phyloP scores from a whole-genome alignment of 2,113 vertebrate species.

The Anoplopoma fimbria region DNA sequence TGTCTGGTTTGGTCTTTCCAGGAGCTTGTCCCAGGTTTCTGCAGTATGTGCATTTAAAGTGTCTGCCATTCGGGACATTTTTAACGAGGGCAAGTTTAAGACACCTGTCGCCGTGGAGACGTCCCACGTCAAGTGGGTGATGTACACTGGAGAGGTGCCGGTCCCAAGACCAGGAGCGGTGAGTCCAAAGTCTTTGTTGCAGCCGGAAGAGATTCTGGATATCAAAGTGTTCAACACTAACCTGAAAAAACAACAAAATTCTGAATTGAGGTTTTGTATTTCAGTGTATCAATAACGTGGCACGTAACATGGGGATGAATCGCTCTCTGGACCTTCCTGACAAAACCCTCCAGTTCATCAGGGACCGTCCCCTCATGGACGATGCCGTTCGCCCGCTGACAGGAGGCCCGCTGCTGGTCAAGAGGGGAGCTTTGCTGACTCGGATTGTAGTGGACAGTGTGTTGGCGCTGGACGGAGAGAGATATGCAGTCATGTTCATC shows the following conservation, averaged over 20 bases:
- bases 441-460: conserved; percentile 81
- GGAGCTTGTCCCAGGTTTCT: conserved; percentile 79
- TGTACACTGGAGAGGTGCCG: conserved; percentile 80
- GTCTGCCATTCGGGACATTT: conserved; percentile 73
- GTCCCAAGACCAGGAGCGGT: conserved; percentile 84
- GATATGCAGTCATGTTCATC: conserved; percentile 81
- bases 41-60: conserved; percentile 79
- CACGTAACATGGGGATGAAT: conserved; percentile 70
- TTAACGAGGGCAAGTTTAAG: conserved; percentile 84
- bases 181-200: conserved; percentile 57
- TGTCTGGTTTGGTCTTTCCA: conserved; percentile 44
- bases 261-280: neutral
- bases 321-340: conserved; percentile 82
- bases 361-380: conserved; percentile 84
- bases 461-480: conserved; percentile 72
- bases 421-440: conserved; percentile 76
- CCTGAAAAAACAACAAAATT: neutral
- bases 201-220: neutral
- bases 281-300: conserved; percentile 79
- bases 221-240: neutral
- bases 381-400: conserved; percentile 76
- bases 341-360: conserved; percentile 84
- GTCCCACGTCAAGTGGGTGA: conserved; percentile 82
- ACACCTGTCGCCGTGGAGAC: conserved; percentile 75
- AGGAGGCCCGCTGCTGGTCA: conserved; percentile 76